Evolutionary conservation across 1,140 invertebrate genomes (phyloP), one percentile per base, ranked within the genome.

Genomic region (Drosophila obscura): DNA sequence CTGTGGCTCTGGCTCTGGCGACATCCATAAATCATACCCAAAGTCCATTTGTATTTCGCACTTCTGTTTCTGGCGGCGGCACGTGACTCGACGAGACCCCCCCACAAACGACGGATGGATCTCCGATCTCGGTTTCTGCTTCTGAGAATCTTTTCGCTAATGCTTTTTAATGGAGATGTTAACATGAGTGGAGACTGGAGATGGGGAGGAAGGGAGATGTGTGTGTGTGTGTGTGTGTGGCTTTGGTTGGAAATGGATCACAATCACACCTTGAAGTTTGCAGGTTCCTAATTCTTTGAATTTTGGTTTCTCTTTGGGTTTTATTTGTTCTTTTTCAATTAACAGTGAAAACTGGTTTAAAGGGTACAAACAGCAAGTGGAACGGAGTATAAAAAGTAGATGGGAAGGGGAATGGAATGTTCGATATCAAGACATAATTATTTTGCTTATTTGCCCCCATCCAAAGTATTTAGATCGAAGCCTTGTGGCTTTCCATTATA

Each of bases 1-100:
- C 8, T 31, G 8, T 8, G 8, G 39, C 64, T 55, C 44, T 69
- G 51, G 41, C 64, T 69, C 64, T 41, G 64, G 46, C 53, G 65
- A 69, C 65, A 69, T 71, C 35, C 67, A 71, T 71, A 71, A 71
- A 68, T 71, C 67, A 71, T 39, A 69, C 65, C 35, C 57, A 44
- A 69, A 71, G 51, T 71, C 66, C 66, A 69, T 69, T 69, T 69
- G 64, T 57, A 69, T 69, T 69, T 69, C 67, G 69, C 67, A 71
- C 67, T 71, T 67, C 52, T 58, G 35, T 39, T 39, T 39, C 35
- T 39, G 28, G 28, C 7, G 7, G 7, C 8, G 66, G 64, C 67
- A 71, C 67, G 67, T 71, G 67, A 71, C 65, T 78, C 60, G 45
- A 41, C 63, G 50, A 1, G 35, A 39, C 1, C 4, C 35, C 31